Evolutionary conservation across 2,113 vertebrate species (phyloP).

Genomic region (Corapipo altera): DNA sequence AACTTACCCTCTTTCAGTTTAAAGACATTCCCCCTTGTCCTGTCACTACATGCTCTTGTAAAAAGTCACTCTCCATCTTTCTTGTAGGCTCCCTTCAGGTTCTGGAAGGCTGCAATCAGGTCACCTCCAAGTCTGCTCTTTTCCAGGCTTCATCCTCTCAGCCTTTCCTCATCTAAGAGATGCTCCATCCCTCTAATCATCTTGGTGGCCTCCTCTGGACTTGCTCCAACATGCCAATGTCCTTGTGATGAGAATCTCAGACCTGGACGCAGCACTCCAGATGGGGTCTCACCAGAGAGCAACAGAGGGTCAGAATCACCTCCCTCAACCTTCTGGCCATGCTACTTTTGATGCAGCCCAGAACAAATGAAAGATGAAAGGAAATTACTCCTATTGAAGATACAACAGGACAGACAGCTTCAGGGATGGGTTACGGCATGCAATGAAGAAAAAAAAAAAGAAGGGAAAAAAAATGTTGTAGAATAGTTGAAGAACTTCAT

Average conservation of each 20-base stretch:
- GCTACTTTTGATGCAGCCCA: not conserved
- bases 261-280: not conserved
- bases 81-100: not conserved
- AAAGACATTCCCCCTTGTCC: not conserved
- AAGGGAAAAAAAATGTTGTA: rapidly evolving
- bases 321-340: not conserved
- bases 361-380: not conserved
- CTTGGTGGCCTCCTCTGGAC: not conserved
- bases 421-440: not conserved
- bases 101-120: not conserved
- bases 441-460: not conserved
- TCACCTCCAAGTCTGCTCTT: not conserved
- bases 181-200: not conserved
- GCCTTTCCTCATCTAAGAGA: not conserved
- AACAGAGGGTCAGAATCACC: not conserved
- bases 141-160: not conserved
- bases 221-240: not conserved
- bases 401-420: not conserved
- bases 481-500: not conserved
- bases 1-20: not conserved
- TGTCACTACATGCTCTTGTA: not conserved
- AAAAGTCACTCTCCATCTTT: not conserved
- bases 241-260: not conserved
- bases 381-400: not conserved
- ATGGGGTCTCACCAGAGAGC: not conserved